Conservation (phyloP, 2,113 vertebrate genomes). For the Carlito syrichta region DNA sequence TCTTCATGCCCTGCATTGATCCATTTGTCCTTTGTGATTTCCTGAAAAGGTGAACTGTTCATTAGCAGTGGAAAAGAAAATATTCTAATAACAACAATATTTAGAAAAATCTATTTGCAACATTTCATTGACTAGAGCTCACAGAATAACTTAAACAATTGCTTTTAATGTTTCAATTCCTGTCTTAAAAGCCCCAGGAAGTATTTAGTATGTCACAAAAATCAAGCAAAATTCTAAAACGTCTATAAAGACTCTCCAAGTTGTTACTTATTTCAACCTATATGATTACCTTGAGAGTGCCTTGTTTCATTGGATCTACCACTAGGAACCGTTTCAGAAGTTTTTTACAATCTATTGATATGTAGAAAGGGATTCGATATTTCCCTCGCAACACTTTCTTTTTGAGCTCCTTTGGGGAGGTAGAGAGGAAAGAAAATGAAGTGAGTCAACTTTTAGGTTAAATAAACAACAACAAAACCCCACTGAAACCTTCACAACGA, state of each 20-base stretch:
- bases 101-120: not conserved
- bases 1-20: conserved; percentile 97
- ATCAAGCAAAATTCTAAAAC: not conserved
- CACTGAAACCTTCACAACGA: not conserved
- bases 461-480: not conserved
- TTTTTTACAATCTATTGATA: conserved; percentile 99
- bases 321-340: conserved; percentile 99
- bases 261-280: conserved; percentile 33
- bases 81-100: not conserved
- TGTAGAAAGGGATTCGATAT: conserved; percentile 99
- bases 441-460: conserved; percentile 8
- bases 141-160: not conserved
- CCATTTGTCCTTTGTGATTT: conserved; percentile 99
- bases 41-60: conserved; percentile 80
- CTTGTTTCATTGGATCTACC: conserved; percentile 96
- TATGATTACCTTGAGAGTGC: conserved; percentile 95
- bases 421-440: conserved; percentile 27
- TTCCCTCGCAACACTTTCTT: conserved; percentile 97
- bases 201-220: not conserved
- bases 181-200: not conserved
- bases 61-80: conserved; percentile 55
- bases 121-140: not conserved
- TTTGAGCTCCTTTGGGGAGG: conserved; percentile 89
- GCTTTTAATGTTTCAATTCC: not conserved
- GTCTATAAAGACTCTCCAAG: not conserved